Conservation (phyloP, 2,113 vertebrate species). For the Cololabis saira region DNA sequence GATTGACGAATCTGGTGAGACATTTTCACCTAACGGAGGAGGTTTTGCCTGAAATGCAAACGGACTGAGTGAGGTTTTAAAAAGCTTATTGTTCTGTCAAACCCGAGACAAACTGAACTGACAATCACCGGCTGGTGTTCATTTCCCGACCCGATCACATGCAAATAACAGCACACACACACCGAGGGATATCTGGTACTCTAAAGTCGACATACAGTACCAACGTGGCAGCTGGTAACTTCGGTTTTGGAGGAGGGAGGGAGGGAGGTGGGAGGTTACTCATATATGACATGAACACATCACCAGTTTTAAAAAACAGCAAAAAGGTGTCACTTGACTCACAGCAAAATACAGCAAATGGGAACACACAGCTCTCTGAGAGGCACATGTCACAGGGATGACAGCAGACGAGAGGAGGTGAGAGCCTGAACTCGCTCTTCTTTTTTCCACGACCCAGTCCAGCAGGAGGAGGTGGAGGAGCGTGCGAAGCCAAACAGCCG, state of each 20-base stretch:
- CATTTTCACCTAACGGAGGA: background rate
- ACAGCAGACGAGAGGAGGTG: conserved; percentile 42
- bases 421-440: conserved; percentile 44
- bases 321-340: conserved; percentile 54
- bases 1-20: background rate
- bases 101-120: background rate
- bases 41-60: conserved; percentile 21
- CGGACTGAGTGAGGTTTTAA: conserved; percentile 18
- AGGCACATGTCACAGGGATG: conserved; percentile 50
- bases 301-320: conserved; percentile 52
- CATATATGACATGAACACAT: conserved; percentile 51
- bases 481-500: conserved; percentile 21
- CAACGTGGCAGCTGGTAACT: conserved; percentile 50
- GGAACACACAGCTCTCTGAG: conserved; percentile 13
- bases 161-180: conserved; percentile 69
- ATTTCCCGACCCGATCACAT: conserved; percentile 65
- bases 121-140: conserved; percentile 28
- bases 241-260: conserved; percentile 19
- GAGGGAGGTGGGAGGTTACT: background rate
- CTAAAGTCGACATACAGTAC: conserved; percentile 46
- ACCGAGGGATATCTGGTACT: conserved; percentile 51
- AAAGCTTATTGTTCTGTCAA: conserved; percentile 4
- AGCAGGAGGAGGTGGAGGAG: conserved; percentile 23
- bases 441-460: conserved; percentile 25
- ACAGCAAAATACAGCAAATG: conserved; percentile 70